Evolutionary conservation across 2,113 vertebrate genomes (phyloP).

Genomic region (Noctilio leporinus): DNA sequence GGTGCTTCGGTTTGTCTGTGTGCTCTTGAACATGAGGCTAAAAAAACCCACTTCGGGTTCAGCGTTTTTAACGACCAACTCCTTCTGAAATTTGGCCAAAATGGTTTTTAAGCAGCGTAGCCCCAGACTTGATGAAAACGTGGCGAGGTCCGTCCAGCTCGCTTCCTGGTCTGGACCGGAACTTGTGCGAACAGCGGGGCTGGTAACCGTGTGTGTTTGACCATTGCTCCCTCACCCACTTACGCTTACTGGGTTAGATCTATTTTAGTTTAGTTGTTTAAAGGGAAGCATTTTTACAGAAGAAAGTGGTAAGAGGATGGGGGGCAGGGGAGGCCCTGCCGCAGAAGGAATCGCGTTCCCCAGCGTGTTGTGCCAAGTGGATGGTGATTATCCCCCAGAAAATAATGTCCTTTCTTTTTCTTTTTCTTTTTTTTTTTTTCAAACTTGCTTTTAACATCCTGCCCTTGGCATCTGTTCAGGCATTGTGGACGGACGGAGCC

Average conservation of each 20-base stretch:
- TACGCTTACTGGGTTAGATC: neutral
- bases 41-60: neutral
- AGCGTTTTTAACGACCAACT: conserved; percentile 19
- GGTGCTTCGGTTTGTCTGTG: neutral
- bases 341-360: conserved; percentile 71
- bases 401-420: conserved; percentile 76
- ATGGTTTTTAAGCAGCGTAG: conserved; percentile 33
- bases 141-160: rapidly evolving
- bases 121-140: neutral
- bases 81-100: neutral
- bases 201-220: neutral
- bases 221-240: neutral
- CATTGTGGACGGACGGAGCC: conserved; percentile 80
- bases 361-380: conserved; percentile 56
- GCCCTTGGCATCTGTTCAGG: conserved; percentile 86
- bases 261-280: conserved; percentile 49
- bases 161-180: neutral
- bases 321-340: conserved; percentile 67
- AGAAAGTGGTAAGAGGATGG: conserved; percentile 50
- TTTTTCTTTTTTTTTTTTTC: neutral
- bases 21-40: neutral
- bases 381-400: conserved; percentile 79
- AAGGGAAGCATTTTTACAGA: conserved; percentile 50
- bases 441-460: conserved; percentile 82
- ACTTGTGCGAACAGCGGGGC: neutral